Evolutionary conservation across 2,888 invertebrate species (phyloP), one percentile per base, ranked within the genome.

Genomic region (Eretmocerus hayati): DNA sequence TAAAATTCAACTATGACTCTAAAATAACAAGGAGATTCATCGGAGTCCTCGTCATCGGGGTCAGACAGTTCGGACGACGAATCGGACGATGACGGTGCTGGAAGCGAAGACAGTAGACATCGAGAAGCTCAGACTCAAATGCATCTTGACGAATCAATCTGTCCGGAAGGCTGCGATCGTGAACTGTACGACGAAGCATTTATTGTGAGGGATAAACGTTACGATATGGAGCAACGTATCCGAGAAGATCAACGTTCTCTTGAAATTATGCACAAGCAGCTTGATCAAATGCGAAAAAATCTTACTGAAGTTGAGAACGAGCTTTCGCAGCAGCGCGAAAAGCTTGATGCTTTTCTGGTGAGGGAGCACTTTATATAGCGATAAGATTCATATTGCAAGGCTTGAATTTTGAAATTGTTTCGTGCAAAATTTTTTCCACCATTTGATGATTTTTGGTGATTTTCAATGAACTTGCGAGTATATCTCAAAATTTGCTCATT

Each of bases 111-210:
- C 64, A 84, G 83, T 13, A 73, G 78, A 22, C n/a, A n/a, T n/a
- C 83, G 85, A 56, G 77, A 84, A 50, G 81, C 79, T 0, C 77
- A 81, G 1, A 81, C 79, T 0, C 77, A 81, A 1, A 79, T 85
- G 43, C 75, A 80, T 13, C 74, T 85, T 6, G 86, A 88, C 61
- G 85, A 88, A 54, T 79, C 76, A 55, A 71, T 81, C 9, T 87
- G 87, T 56, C 89, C 88, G 0, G 74, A 78, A 21, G 87, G 83
- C 0, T 84, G 86, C 56, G 86, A 87, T 44, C 73, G 68, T 26
- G 75, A 78, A 0, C 66, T 85, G n/a, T 89, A 81, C 62, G 79
- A 85, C 30, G 71, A 79, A 56, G 80, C 85, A 2, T 83, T 86
- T 58, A 72, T 75, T 11, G 67, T 85, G 59, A 75, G 88, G 42